Conservation (phyloP, 2,113 vertebrate species). For the Hippocampus barbouri region DNA sequence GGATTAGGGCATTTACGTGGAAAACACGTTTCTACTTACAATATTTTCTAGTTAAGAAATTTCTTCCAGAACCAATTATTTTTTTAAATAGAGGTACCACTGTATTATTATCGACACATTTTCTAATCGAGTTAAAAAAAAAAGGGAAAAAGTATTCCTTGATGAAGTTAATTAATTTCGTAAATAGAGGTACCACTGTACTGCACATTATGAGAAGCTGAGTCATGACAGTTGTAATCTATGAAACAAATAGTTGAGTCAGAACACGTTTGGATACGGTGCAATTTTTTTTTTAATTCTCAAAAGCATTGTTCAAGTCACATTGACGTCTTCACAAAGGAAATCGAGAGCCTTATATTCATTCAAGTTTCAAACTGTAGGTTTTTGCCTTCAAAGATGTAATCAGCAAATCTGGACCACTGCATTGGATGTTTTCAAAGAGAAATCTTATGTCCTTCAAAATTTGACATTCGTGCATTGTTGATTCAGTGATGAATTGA, state of each 20-base stretch:
- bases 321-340: slow-evolving; percentile 1
- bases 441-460: not conserved
- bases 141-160: too few species aligned
- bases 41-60: too few species aligned
- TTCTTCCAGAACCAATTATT: too few species aligned
- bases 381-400: not conserved
- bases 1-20: too few species aligned
- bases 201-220: too few species aligned
- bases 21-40: too few species aligned
- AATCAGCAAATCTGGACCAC: not conserved
- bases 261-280: not conserved
- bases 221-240: not conserved
- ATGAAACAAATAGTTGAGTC: not conserved
- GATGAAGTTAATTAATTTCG: too few species aligned
- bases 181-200: too few species aligned
- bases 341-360: slow-evolving; percentile 2
- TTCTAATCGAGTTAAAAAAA: too few species aligned
- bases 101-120: too few species aligned
- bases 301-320: slow-evolving; percentile 4
- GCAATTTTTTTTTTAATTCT: slow-evolving; percentile 4
- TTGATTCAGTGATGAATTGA: too few species aligned
- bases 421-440: not conserved
- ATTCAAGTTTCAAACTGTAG: not conserved
- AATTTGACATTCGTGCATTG: not conserved
- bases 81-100: too few species aligned